Conservation (phyloP, 2,113 vertebrate species). For the Boleophthalmus pectinirostris region DNA sequence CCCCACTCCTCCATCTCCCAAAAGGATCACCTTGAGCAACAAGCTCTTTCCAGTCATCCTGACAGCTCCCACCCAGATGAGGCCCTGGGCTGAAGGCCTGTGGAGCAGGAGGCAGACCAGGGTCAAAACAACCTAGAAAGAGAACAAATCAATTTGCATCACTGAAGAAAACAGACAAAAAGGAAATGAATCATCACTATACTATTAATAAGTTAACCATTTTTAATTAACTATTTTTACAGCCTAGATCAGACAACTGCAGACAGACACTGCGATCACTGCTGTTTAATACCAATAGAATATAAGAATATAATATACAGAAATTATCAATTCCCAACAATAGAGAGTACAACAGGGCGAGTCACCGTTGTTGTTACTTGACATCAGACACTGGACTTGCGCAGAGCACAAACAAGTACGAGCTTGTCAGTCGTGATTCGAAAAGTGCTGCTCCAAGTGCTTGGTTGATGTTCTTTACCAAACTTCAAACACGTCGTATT, state of each 20-base stretch:
- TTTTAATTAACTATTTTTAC: neutral
- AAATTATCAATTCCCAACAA: neutral
- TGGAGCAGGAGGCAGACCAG: slow-evolving; percentile 47
- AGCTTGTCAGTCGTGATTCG: slow-evolving; percentile 30
- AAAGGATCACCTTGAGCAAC: slow-evolving; percentile 94
- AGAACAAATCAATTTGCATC: slow-evolving; percentile 9
- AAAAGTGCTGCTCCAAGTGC: slow-evolving; percentile 12
- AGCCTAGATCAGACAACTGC: slow-evolving; percentile 17
- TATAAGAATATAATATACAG: neutral
- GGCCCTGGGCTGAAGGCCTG: slow-evolving; percentile 42
- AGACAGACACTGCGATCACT: neutral
- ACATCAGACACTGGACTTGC: slow-evolving; percentile 28
- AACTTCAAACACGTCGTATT: neutral
- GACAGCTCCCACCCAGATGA: slow-evolving; percentile 50
- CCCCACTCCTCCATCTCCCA: slow-evolving; percentile 95
- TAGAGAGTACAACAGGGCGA: slow-evolving; percentile 24
- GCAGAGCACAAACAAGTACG: slow-evolving; percentile 29
- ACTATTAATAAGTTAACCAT: too few species aligned
- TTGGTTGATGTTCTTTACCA: neutral
- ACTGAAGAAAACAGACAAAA: neutral
- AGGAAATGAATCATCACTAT: slow-evolving; percentile 9
- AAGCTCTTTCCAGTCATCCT: slow-evolving; percentile 93
- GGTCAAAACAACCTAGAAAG: slow-evolving; percentile 57
- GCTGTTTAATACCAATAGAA: neutral
- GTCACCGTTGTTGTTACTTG: neutral